Conservation (phyloP, 2,113 vertebrate genomes). For the Perognathus longimembris region DNA sequence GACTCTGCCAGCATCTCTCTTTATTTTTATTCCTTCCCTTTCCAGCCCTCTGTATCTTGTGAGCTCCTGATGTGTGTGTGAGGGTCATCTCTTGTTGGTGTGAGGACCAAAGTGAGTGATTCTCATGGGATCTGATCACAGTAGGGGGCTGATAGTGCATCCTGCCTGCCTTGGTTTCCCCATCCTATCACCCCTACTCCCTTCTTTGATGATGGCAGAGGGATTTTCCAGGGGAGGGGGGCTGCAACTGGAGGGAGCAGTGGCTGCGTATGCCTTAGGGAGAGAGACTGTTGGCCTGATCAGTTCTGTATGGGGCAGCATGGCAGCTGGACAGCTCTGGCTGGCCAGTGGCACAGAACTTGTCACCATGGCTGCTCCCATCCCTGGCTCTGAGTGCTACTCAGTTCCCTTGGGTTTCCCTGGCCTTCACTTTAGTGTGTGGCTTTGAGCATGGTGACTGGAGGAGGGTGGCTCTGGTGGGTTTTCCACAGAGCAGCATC, state of each 20-base stretch:
- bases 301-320: neutral
- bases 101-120: neutral
- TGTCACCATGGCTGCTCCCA: rapidly evolving
- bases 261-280: no score
- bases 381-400: neutral
- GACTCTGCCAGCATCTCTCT: neutral
- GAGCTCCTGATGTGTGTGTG: neutral
- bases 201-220: no score
- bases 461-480: rapidly evolving
- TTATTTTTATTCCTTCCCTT: neutral
- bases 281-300: neutral
- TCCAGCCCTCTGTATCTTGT: no score
- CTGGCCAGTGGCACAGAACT: neutral
- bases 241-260: no score
- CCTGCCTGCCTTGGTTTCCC: neutral
- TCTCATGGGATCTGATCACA: neutral
- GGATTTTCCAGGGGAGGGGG: no score
- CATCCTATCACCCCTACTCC: no score
- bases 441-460: rapidly evolving
- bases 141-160: no score
- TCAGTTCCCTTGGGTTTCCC: rapidly evolving
- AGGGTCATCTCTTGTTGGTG: neutral
- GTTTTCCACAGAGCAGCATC: neutral
- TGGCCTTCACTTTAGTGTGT: rapidly evolving
- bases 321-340: neutral